Conservation (phyloP, 2,888 invertebrate genomes). For the Lumbricus terrestris region DNA sequence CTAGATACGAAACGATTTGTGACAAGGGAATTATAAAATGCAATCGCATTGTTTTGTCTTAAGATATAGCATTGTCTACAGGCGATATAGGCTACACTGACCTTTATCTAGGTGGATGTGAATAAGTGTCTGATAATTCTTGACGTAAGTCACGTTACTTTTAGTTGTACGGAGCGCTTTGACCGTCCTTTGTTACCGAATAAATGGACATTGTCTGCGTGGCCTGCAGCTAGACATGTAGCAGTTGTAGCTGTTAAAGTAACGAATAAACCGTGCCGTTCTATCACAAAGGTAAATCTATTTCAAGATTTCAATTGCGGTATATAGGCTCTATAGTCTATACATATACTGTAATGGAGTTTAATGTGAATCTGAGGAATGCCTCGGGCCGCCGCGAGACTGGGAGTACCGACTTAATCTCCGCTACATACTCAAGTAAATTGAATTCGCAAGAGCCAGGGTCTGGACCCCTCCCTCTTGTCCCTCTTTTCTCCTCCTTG, state of each 20-base stretch:
- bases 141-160: neutral
- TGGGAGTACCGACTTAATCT: neutral
- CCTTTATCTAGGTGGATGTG: neutral
- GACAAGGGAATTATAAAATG: no score
- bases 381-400: neutral
- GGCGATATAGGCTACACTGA: neutral
- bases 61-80: neutral
- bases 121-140: neutral
- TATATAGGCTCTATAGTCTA: no score
- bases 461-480: no score
- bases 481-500: no score
- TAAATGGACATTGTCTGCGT: neutral
- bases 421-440: neutral
- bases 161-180: neutral
- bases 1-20: no score
- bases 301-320: neutral
- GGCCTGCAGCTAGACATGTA: neutral
- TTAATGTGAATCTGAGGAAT: neutral
- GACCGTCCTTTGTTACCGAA: neutral
- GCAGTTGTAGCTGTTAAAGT: neutral
- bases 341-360: neutral
- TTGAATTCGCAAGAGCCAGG: neutral
- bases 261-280: neutral
- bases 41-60: neutral
- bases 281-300: neutral